A percentile compares a stretch with the other conserved stretches of the same genome.
phyloP scores from a whole-genome alignment of 2,797 vertebrate species.

The Nannoperca australis region DNA sequence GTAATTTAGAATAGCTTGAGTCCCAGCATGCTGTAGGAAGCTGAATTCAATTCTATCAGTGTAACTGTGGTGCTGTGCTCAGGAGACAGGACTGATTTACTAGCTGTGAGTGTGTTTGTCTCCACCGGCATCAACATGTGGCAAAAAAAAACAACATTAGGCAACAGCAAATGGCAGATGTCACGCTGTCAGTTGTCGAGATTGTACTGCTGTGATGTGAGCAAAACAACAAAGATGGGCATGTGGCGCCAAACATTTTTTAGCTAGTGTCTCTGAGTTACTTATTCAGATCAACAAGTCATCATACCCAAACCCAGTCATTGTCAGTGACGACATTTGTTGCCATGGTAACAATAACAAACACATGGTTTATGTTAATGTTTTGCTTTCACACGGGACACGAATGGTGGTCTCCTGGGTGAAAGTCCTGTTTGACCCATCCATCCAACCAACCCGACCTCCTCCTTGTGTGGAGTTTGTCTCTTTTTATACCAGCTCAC shows the following conservation, averaged over 20 bases:
- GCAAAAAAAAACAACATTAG: not conserved
- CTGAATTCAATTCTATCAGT: constrained; percentile 3
- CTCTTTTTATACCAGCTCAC: too few species aligned
- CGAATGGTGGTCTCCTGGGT: too few species aligned
- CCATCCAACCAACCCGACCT: too few species aligned
- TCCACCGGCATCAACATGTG: not conserved
- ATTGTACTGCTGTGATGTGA: not conserved
- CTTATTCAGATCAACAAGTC: too few species aligned
- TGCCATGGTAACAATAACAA: too few species aligned
- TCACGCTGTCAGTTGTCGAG: not conserved
- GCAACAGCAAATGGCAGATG: not conserved
- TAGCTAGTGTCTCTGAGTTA: not conserved
- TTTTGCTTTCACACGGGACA: too few species aligned
- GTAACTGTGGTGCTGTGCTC: not conserved
- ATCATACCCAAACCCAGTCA: too few species aligned
- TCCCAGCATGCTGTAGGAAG: not conserved
- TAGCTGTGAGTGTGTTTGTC: not conserved
- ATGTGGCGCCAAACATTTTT: not conserved
- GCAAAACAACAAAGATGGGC: not conserved
- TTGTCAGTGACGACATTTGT: too few species aligned
- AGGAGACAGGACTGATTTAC: not conserved
- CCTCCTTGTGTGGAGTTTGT: too few species aligned
- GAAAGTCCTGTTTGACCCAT: too few species aligned
- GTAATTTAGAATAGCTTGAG: constrained; percentile 1
- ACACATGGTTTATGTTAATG: too few species aligned